These are phyloP conservation scores for Cheilosia variabilis DNA, from an alignment of 2,888 invertebrate genomes.

Conservation along the genomic window DNA sequence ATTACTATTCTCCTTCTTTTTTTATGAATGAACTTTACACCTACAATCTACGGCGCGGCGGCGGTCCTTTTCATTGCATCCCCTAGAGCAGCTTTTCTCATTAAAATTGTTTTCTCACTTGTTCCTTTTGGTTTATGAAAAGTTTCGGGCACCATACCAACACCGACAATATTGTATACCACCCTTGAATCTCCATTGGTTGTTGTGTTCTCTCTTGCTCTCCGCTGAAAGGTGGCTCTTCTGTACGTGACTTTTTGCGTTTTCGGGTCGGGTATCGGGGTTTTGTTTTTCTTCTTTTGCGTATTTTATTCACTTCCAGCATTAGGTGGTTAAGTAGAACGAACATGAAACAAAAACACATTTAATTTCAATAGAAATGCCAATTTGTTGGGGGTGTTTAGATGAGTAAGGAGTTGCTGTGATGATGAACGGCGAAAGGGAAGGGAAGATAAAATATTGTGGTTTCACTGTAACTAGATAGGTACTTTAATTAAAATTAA, in stretches of 20 bases:
- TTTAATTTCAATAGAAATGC: constrained; percentile 64
- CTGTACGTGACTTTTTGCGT: constrained; percentile 70
- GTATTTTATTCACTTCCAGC: constrained; percentile 60
- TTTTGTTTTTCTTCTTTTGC: constrained; percentile 30
- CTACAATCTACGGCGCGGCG: constrained; percentile 49
- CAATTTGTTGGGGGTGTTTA: constrained; percentile 46
- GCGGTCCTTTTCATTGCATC: constrained; percentile 50
- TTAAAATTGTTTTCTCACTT: constrained; percentile 18
- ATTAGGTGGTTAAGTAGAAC: constrained; percentile 68
- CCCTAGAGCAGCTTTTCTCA: constrained; percentile 61
- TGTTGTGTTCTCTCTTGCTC: constrained; percentile 23
- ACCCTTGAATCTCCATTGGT: constrained; percentile 25
- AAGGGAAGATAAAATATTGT: constrained; percentile 25
- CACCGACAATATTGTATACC: not conserved
- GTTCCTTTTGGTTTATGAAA: constrained; percentile 3
- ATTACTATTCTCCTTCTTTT: constrained; percentile 18
- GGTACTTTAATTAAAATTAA: constrained; percentile 53
- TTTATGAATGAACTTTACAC: constrained; percentile 73
- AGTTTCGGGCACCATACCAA: constrained; percentile 21
- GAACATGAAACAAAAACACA: constrained; percentile 32
- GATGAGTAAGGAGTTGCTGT: not conserved
- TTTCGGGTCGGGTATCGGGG: constrained; percentile 40
- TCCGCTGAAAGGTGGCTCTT: constrained; percentile 59
- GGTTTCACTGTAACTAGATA: constrained; percentile 49
- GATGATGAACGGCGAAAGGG: not conserved